Percentiles rank a stretch among this genome's conserved stretches.
Conservation (phyloP, 2,113 vertebrate species). For the Tringa solitaria region DNA sequence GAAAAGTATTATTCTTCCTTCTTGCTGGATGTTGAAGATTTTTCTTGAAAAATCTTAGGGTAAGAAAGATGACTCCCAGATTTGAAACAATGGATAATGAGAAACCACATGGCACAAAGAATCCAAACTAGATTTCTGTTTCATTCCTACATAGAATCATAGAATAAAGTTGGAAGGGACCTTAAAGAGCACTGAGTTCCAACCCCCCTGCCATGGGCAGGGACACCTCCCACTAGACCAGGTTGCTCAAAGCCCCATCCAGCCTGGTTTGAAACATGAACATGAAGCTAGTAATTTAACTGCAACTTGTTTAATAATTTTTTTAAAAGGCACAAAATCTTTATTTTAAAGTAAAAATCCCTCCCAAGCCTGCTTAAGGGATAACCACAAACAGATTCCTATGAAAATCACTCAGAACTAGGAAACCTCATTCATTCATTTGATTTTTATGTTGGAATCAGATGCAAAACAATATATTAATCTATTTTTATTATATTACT, state of each 20-base stretch:
- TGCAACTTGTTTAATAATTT: background rate
- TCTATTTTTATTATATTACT: background rate
- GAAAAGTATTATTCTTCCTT: background rate
- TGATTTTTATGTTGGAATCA: background rate
- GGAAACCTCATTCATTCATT: background rate
- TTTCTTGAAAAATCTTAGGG: background rate
- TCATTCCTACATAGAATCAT: background rate
- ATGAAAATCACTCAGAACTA: background rate
- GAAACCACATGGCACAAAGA: accelerated
- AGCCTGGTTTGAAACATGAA: no score
- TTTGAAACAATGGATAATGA: background rate
- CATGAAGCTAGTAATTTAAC: background rate
- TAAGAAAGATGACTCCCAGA: background rate
- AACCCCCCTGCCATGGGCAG: no score
- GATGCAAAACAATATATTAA: background rate
- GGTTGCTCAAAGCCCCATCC: no score
- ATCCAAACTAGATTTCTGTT: background rate
- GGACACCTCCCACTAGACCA: no score
- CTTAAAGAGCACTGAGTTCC: no score
- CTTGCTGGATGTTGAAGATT: background rate
- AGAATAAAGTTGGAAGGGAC: no score
- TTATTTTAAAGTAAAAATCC: background rate
- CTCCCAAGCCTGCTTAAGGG: background rate
- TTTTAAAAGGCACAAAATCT: background rate
- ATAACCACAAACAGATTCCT: background rate